A percentile compares a stretch with the other conserved stretches of the same genome.
Conservation (phyloP, 2,797 vertebrate genomes). For the Microcaecilia unicolor region DNA sequence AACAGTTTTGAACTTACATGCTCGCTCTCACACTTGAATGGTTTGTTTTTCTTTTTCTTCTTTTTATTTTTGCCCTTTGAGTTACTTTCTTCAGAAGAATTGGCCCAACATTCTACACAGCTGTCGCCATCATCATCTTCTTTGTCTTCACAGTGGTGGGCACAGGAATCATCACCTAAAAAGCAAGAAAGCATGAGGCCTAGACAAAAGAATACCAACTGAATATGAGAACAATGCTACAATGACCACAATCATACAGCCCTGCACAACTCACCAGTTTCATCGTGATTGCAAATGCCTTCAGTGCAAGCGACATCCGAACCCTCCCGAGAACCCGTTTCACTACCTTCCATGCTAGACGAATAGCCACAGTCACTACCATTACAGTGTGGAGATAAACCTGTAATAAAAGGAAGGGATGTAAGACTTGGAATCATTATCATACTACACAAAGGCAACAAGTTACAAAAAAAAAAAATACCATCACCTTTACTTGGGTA, state of each 20-base stretch:
- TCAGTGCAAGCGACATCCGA: constrained; percentile 92
- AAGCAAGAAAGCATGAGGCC: constrained; percentile 1
- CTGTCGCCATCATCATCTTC: constrained; percentile 84
- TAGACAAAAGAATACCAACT: neutral
- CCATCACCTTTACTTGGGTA: no score
- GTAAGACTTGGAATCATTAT: neutral
- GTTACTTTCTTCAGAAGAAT: constrained; percentile 61
- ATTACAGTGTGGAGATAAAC: constrained; percentile 74
- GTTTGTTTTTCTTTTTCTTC: constrained; percentile 89
- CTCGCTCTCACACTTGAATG: constrained; percentile 57
- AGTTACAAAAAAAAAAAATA: neutral
- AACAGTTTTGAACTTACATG: constrained; percentile 68
- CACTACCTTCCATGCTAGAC: constrained; percentile 92
- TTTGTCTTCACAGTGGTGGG: constrained; percentile 72
- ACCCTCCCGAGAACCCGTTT: constrained; percentile 81
- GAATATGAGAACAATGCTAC: neutral
- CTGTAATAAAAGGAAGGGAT: constrained; percentile 37
- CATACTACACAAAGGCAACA: constrained; percentile 6
- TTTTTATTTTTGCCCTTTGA: constrained; percentile 86
- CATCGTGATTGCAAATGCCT: constrained; percentile 91
- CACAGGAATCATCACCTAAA: constrained; percentile 68
- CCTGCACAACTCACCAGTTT: constrained; percentile 64
- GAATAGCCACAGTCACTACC: constrained; percentile 91
- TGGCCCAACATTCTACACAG: constrained; percentile 87
- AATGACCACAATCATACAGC: neutral